Percentiles rank a stretch among this genome's conserved stretches.
These are phyloP conservation scores for Ornithorhynchus anatinus DNA, from an alignment of 2,113 vertebrate species.

Conservation along the genomic window DNA sequence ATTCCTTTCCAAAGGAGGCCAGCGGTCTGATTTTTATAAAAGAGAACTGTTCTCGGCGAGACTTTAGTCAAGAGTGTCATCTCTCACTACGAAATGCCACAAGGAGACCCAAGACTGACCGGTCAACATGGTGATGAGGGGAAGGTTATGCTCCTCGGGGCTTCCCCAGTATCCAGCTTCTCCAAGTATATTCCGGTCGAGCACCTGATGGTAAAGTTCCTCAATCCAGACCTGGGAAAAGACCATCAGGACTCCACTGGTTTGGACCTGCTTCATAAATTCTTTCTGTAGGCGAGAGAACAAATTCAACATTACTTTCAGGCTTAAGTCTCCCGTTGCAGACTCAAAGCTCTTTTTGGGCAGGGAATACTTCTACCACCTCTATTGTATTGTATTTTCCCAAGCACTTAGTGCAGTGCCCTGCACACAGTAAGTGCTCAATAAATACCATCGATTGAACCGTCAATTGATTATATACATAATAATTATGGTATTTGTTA, in stretches of 20 bases:
- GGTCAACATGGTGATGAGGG: conserved; percentile 91
- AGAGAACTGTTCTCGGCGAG: accelerated
- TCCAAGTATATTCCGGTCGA: conserved; percentile 90
- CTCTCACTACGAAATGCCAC: accelerated
- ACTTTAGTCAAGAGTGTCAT: accelerated
- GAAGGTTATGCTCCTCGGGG: conserved; percentile 79
- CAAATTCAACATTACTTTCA: too few relatives aligned
- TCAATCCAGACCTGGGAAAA: conserved; percentile 95
- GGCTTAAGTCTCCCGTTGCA: neutral
- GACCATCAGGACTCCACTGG: conserved; percentile 89
- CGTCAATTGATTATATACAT: too few relatives aligned
- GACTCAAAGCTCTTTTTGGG: too few relatives aligned
- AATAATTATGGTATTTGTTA: too few relatives aligned
- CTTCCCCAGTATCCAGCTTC: conserved; percentile 93
- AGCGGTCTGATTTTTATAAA: accelerated
- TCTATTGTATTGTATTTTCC: too few relatives aligned
- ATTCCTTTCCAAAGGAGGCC: neutral
- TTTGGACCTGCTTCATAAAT: conserved; percentile 91
- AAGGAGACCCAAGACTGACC: conserved; percentile 69
- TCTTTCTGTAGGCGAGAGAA: conserved; percentile 81
- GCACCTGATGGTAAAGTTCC: conserved; percentile 90
- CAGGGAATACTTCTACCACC: too few relatives aligned
- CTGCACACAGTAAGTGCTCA: too few relatives aligned
- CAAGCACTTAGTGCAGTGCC: too few relatives aligned
- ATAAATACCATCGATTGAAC: too few relatives aligned